Conservation (phyloP, 2,888 invertebrate species). For the Chloroclysta siterata region DNA sequence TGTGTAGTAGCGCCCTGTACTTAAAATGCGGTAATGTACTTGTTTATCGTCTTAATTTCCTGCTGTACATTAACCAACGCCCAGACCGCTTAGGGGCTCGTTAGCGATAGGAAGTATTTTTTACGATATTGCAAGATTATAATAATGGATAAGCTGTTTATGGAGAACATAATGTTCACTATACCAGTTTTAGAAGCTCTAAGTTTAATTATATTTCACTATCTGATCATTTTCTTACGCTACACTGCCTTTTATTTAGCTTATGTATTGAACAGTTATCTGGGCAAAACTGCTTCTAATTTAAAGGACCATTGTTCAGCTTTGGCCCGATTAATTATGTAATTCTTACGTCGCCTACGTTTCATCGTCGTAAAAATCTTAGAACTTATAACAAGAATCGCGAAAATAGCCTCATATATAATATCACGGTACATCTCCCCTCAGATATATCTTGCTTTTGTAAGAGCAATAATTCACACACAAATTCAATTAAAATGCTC, state of each 20-base stretch:
- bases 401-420: too few species aligned
- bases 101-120: conserved; percentile 47
- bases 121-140: conserved; percentile 33
- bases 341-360: too few species aligned
- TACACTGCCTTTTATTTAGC: not conserved
- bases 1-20: conserved; percentile 7
- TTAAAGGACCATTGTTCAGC: too few species aligned
- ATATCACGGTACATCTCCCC: too few species aligned
- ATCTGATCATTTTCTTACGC: not conserved
- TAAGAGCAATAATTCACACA: not conserved
- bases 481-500: not conserved
- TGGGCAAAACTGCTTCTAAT: too few species aligned
- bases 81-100: conserved; percentile 43
- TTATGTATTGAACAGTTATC: too few species aligned
- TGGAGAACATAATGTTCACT: not conserved
- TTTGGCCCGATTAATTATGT: too few species aligned
- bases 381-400: too few species aligned
- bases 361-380: too few species aligned
- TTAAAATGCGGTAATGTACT: conserved; percentile 24
- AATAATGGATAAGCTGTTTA: conserved; percentile 14
- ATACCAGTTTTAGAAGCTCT: not conserved
- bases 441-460: not conserved
- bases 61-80: conserved; percentile 44
- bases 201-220: not conserved
- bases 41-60: conserved; percentile 47